Percentiles rank a stretch among this genome's conserved stretches.
These are phyloP conservation scores for Pteronotus mesoamericanus DNA, from an alignment of 2,797 vertebrate genomes.

Conservation along the genomic window DNA sequence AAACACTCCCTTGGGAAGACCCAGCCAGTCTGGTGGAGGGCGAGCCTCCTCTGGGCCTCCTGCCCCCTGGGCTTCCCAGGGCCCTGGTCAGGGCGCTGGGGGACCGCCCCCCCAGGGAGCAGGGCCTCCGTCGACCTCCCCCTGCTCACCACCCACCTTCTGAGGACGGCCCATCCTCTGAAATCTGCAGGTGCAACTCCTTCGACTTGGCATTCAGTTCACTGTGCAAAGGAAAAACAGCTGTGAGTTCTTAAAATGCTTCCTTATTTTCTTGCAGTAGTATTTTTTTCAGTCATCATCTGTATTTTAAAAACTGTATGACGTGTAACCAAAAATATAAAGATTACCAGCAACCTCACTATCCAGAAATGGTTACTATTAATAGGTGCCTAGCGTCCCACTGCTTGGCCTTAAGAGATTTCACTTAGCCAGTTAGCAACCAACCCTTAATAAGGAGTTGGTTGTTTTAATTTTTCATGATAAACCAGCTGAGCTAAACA, in stretches of 20 bases:
- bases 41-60: neutral
- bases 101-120: neutral
- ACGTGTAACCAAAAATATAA: neutral
- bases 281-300: neutral
- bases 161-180: constrained; percentile 82
- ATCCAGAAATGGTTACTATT: neutral
- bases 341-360: neutral
- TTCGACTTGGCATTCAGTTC: constrained; percentile 95
- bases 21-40: too few species aligned
- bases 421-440: neutral
- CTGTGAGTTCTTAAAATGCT: neutral
- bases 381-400: neutral
- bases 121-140: accelerated
- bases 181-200: constrained; percentile 88
- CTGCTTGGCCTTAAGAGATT: neutral
- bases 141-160: constrained; percentile 84
- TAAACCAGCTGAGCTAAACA: neutral
- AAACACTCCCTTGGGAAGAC: neutral
- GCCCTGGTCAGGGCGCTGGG: too few species aligned
- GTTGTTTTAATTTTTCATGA: neutral
- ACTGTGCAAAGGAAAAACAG: constrained; percentile 79
- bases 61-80: accelerated
- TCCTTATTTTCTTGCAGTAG: neutral
- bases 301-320: neutral
- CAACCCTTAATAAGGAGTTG: neutral